Conservation (phyloP, 2,888 invertebrate species). For the Leucozona laternaria region DNA sequence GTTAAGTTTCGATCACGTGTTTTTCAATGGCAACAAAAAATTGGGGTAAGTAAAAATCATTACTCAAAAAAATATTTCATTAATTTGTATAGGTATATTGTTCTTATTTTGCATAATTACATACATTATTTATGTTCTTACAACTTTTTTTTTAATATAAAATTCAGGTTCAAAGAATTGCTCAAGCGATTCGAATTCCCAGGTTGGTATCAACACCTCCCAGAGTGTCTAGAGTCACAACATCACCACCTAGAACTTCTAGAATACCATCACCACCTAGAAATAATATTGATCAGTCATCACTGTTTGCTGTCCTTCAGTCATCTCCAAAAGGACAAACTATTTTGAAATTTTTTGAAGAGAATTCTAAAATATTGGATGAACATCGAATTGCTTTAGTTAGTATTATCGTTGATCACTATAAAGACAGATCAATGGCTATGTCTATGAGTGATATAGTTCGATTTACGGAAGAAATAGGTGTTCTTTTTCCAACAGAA, state of each 20-base stretch:
- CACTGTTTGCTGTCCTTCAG: neutral
- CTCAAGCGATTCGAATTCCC: neutral
- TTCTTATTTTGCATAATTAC: neutral
- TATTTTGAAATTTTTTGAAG: conserved; percentile 9
- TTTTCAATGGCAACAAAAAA: neutral
- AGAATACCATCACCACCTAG: neutral
- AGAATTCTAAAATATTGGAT: neutral
- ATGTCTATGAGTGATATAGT: conserved; percentile 51
- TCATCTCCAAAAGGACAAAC: neutral
- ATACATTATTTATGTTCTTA: no score
- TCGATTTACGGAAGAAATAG: conserved; percentile 35
- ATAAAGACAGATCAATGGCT: conserved; percentile 32
- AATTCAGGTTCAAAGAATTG: neutral
- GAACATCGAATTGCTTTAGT: conserved; percentile 13
- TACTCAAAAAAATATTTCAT: neutral
- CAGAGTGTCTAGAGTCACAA: neutral
- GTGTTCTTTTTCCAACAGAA: conserved; percentile 48
- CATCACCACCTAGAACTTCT: neutral
- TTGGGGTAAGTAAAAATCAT: neutral
- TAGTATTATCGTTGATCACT: conserved; percentile 40
- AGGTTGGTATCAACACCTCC: neutral
- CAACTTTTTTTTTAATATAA: no score
- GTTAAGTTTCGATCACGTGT: conserved; percentile 22
- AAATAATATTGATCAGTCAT: neutral
- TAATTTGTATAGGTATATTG: neutral